phyloP scores from a whole-genome alignment of 2,113 vertebrate species.

The Dicaeum eximium region DNA sequence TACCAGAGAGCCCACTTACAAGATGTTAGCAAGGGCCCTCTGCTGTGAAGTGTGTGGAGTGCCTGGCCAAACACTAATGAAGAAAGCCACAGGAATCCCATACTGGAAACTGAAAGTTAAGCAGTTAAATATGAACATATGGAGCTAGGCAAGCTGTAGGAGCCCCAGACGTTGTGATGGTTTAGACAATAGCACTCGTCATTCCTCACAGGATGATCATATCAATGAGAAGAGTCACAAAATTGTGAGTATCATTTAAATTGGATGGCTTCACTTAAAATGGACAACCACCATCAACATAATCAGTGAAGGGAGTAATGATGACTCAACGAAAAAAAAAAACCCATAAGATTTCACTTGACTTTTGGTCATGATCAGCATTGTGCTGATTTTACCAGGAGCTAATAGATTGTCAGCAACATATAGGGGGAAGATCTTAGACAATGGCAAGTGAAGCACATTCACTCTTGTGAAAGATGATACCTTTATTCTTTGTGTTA shows the following conservation, averaged over 20 bases:
- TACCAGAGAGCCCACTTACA: conserved; percentile 19
- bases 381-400: background rate
- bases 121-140: conserved; percentile 35
- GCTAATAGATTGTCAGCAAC: background rate
- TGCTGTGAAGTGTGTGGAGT: conserved; percentile 20
- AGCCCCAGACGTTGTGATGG: background rate
- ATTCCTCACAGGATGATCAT: background rate
- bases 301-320: background rate
- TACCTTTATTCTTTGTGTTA: background rate
- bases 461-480: background rate
- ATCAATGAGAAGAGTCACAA: background rate
- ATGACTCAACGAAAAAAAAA: background rate
- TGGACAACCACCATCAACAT: background rate
- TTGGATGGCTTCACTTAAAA: background rate
- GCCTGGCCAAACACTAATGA: conserved; percentile 18
- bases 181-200: background rate
- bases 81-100: conserved; percentile 32
- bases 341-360: background rate
- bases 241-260: background rate
- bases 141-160: background rate
- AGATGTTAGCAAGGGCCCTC: conserved; percentile 25
- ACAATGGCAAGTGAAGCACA: background rate
- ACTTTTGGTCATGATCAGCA: background rate
- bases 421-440: background rate
- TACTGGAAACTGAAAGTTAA: conserved; percentile 16